phyloP scores from a whole-genome alignment of 1,140 invertebrate species.

The Lordiphosa mommai region DNA sequence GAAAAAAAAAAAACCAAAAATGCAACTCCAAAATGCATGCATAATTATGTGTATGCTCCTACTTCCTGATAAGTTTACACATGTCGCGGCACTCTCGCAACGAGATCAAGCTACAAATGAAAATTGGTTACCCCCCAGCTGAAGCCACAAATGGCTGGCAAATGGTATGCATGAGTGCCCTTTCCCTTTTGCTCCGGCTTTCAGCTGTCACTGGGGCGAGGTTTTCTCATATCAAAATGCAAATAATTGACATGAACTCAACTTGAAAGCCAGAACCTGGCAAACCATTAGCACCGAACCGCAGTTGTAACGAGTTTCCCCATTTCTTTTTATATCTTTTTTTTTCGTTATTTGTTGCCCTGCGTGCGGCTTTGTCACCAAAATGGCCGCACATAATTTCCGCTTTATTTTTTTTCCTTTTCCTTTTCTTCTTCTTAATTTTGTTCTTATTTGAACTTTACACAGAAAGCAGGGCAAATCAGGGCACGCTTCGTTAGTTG shows the following conservation, averaged over 20 bases:
- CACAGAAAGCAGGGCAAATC: slow-evolving; percentile 25
- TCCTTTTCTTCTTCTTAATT: slow-evolving; percentile 31
- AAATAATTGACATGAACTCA: slow-evolving; percentile 64
- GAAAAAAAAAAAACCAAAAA: slow-evolving; percentile 11
- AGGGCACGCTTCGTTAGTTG: slow-evolving; percentile 60
- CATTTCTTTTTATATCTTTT: slow-evolving; percentile 1
- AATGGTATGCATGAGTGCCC: slow-evolving; percentile 57
- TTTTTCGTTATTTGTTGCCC: slow-evolving; percentile 24
- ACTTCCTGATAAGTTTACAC: not conserved
- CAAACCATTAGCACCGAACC: slow-evolving; percentile 23
- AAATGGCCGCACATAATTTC: slow-evolving; percentile 63
- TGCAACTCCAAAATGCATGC: slow-evolving; percentile 61
- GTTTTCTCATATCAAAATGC: slow-evolving; percentile 34
- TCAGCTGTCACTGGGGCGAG: slow-evolving; percentile 25
- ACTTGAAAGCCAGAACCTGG: not conserved
- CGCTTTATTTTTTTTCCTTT: slow-evolving; percentile 37
- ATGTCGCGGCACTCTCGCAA: not conserved
- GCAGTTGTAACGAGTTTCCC: slow-evolving; percentile 36
- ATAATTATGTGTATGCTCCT: slow-evolving; percentile 22
- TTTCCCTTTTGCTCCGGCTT: slow-evolving; percentile 11
- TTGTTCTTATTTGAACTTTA: slow-evolving; percentile 45
- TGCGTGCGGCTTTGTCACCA: slow-evolving; percentile 49
- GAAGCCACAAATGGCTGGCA: slow-evolving; percentile 28
- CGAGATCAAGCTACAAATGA: too few relatives aligned
- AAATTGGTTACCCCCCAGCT: too few relatives aligned